These are phyloP conservation scores for Rynchops niger DNA, from an alignment of 2,113 vertebrate species.

Conservation along the genomic window DNA sequence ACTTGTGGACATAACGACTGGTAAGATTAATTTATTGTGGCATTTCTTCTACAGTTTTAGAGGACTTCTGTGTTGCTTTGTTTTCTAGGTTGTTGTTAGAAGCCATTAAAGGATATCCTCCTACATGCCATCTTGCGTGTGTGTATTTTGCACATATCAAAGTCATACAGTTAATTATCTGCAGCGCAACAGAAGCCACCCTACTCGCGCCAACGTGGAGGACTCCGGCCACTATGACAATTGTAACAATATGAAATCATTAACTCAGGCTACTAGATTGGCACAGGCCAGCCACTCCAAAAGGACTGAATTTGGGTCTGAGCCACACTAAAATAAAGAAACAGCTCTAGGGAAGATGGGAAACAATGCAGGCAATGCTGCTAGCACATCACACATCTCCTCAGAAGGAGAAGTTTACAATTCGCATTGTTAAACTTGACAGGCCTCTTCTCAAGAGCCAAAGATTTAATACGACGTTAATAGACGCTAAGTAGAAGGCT, in stretches of 20 bases:
- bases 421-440: slow-evolving; percentile 24
- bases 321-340: background rate
- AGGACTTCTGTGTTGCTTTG: background rate
- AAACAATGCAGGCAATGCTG: background rate
- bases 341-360: background rate
- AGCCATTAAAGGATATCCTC: background rate
- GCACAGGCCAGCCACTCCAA: background rate
- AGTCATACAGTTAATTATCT: background rate
- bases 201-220: background rate
- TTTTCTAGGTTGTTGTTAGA: background rate
- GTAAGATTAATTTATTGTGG: background rate
- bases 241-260: background rate
- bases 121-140: background rate
- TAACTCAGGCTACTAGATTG: slow-evolving; percentile 22
- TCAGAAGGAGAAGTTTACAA: background rate
- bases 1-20: slow-evolving; percentile 1
- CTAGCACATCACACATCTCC: background rate
- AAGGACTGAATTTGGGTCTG: background rate
- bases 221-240: background rate
- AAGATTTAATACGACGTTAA: background rate
- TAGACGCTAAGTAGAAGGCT: background rate
- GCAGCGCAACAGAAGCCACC: background rate
- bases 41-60: background rate
- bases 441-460: background rate
- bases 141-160: background rate